phyloP scores from a whole-genome alignment of 92 coral and sea anemone genomes.

The Isaurus tuberculatus region DNA sequence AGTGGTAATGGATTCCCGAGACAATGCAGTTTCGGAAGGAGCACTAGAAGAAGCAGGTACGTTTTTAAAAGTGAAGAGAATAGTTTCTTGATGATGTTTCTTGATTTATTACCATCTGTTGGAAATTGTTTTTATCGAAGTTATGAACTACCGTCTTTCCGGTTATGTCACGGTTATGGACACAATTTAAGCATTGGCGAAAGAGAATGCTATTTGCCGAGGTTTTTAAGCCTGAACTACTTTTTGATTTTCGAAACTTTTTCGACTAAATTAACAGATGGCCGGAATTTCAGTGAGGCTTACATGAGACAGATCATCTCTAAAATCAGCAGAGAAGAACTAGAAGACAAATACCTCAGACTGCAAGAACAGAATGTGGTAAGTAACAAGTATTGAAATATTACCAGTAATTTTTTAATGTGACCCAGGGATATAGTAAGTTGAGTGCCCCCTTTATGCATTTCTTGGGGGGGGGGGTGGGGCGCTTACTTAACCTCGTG shows the following conservation, averaged over 20 bases:
- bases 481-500: too few relatives aligned
- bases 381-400: too few relatives aligned
- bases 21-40: constrained; percentile 11
- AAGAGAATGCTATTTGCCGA: too few relatives aligned
- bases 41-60: constrained; percentile 34
- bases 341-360: constrained; percentile 95
- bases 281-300: constrained; percentile 88
- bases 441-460: too few relatives aligned
- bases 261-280: constrained; percentile 73
- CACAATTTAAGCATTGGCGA: too few relatives aligned
- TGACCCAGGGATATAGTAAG: too few relatives aligned
- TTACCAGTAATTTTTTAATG: too few relatives aligned
- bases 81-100: not conserved
- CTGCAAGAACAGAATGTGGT: constrained; percentile 94
- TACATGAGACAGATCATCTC: constrained; percentile 93
- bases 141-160: too few relatives aligned
- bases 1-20: constrained; percentile 23
- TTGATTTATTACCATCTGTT: not conserved
- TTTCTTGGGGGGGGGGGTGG: too few relatives aligned
- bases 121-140: too few relatives aligned
- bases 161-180: too few relatives aligned
- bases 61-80: not conserved
- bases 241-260: not conserved
- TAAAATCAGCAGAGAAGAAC: constrained; percentile 94
- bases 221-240: too few relatives aligned